phyloP scores from a whole-genome alignment of 2,888 invertebrate genomes.

The Apantesis nais region DNA sequence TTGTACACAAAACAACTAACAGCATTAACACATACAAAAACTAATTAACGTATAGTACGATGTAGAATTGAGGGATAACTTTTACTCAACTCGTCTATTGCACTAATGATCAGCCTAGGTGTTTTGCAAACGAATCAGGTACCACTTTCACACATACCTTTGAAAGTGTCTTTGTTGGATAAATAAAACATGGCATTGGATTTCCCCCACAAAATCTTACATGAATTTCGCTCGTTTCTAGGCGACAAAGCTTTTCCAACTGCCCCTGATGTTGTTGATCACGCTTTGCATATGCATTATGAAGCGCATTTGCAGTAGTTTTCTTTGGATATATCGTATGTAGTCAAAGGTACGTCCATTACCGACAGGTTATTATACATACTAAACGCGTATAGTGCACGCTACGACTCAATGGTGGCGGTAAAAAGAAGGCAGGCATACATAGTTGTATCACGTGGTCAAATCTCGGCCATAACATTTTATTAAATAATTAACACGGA shows the following conservation, averaged over 20 bases:
- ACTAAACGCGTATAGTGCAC: conserved; percentile 73
- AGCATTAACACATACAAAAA: conserved; percentile 66
- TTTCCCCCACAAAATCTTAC: conserved; percentile 63
- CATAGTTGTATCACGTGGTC: conserved; percentile 41
- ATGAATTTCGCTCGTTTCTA: conserved; percentile 84
- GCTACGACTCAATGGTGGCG: conserved; percentile 72
- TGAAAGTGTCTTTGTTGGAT: conserved; percentile 46
- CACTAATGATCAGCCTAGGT: conserved; percentile 20
- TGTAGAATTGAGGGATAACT: conserved; percentile 40
- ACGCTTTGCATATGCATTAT: conserved; percentile 87
- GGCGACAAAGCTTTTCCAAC: conserved; percentile 85
- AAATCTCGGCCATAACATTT: conserved; percentile 19
- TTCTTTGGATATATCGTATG: conserved; percentile 86
- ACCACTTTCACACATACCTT: conserved; percentile 46
- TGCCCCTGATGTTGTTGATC: conserved; percentile 87
- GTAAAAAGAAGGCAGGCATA: conserved; percentile 50
- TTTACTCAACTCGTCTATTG: conserved; percentile 29
- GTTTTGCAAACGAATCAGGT: conserved; percentile 51
- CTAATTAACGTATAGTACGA: conserved; percentile 51
- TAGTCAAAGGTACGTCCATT: conserved; percentile 86
- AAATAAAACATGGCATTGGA: conserved; percentile 56
- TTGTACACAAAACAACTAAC: conserved; percentile 67
- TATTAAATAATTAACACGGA: conserved; percentile 24
- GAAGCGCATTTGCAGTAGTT: conserved; percentile 87
- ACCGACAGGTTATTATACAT: conserved; percentile 76